A percentile compares a stretch with the other conserved stretches of the same genome.
Evolutionary conservation across 2,888 invertebrate genomes (phyloP).

Genomic region (Steinernema scapterisci): DNA sequence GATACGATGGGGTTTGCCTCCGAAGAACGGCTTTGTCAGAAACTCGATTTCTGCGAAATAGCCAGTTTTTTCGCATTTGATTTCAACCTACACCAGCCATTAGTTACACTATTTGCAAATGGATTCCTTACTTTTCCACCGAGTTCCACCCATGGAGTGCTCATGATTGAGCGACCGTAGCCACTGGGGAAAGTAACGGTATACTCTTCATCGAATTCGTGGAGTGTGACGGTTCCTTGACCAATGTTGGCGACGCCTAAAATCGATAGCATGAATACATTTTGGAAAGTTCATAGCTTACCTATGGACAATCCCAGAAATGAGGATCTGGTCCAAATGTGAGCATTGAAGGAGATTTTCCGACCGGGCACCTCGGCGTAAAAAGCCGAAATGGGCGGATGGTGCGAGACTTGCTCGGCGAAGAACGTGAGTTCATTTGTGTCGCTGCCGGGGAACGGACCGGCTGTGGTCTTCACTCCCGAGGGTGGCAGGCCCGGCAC

Average conservation of each 20-base stretch:
- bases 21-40: conserved; percentile 77
- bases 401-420: conserved; percentile 88
- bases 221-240: conserved; percentile 84
- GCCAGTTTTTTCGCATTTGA: conserved; percentile 86
- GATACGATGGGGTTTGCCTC: conserved; percentile 64
- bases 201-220: conserved; percentile 91
- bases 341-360: conserved; percentile 87
- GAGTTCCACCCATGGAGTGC: conserved; percentile 97
- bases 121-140: conserved; percentile 92
- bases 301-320: conserved; percentile 86
- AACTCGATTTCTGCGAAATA: conserved; percentile 92
- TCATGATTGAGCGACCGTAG: conserved; percentile 92
- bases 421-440: conserved; percentile 87
- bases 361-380: conserved; percentile 94
- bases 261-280: conserved; percentile 30
- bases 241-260: conserved; percentile 89
- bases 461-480: conserved; percentile 52
- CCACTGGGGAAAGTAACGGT: conserved; percentile 95
- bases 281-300: conserved; percentile 13
- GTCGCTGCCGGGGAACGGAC: conserved; percentile 86
- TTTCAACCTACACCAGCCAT: conserved; percentile 74
- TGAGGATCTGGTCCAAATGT: conserved; percentile 99
- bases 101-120: conserved; percentile 72
- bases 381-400: conserved; percentile 98
- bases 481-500: conserved; percentile 49